These are phyloP conservation scores for Calameuta pallipes DNA, from an alignment of 2,888 invertebrate species.

Conservation along the genomic window DNA sequence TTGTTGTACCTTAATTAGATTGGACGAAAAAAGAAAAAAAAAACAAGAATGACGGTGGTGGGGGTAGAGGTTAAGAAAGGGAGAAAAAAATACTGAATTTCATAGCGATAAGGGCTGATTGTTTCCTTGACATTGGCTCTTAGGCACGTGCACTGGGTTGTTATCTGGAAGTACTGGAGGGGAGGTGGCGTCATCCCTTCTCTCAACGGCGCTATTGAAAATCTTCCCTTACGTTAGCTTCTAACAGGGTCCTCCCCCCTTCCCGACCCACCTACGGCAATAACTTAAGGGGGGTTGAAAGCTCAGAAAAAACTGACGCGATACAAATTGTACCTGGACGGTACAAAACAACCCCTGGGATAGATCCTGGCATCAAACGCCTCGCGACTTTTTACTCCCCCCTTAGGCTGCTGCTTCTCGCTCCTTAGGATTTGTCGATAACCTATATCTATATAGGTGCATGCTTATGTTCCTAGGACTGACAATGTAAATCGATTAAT, in stretches of 20 bases:
- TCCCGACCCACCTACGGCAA: conserved; percentile 33
- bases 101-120: conserved; percentile 6
- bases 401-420: too few relatives aligned
- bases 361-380: not conserved
- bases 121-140: not conserved
- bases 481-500: too few relatives aligned
- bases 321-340: conserved; percentile 58
- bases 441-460: too few relatives aligned
- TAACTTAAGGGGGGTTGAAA: conserved; percentile 48
- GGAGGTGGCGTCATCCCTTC: conserved; percentile 7
- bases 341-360: conserved; percentile 54
- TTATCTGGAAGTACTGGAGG: conserved; percentile 10
- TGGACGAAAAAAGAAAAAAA: too few relatives aligned
- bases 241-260: not conserved
- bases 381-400: too few relatives aligned
- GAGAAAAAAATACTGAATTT: too few relatives aligned
- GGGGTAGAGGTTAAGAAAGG: too few relatives aligned
- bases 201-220: not conserved
- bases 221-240: conserved; percentile 11
- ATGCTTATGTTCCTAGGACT: too few relatives aligned
- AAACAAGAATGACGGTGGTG: too few relatives aligned
- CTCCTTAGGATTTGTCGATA: too few relatives aligned
- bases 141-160: not conserved
- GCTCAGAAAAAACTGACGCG: conserved; percentile 56
- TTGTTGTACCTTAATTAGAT: too few relatives aligned